Base-by-base conservation (phyloP, 2,797 vertebrate species). In the Clarias fuscus region DNA sequence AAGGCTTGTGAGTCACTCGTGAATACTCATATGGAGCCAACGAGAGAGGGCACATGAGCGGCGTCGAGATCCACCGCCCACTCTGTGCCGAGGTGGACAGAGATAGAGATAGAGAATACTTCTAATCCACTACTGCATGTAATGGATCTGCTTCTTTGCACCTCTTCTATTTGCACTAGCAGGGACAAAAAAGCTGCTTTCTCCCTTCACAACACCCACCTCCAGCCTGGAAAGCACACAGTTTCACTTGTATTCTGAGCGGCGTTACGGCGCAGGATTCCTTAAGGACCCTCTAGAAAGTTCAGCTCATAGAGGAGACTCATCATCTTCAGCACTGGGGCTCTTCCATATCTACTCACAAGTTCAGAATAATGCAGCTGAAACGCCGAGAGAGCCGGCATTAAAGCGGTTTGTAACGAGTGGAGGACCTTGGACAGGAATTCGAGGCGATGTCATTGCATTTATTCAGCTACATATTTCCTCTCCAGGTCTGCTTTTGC, bases 1-100 rank as follows among this genome's bases (percentile, higher is more conserved):
- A 72, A 84, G 80, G 56, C 83, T 64, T 22, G 79, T 91, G 91
- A 92, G 87, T 91, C 90, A 91, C 84, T 77, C n/a, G 14, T 27
- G 82, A 58, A 78, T 84, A 79, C 76, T 82, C 90, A 89, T 81
- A 83, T 62, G 86, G 58, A 85, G 33, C 6, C 61, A 61, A 62
- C 79, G 48, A 86, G 56, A 76, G 77, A 83, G 82, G 84, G 78
- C 59, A 78, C 18, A 65, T 43, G 33, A 64, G 78, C 78, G 7
- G 30, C 58, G 5, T 62, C 15, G 67, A 90, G 68, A 87, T 86
- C 68, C 58, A 76, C 86, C 85, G 72, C 88, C 90, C 85, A 90
- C 89, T 85, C 80, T 85, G 53, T 84, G 83, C 72, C 48, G 3
- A 75, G 40, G 61, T 61, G 75, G 70, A 79, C 22, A 43, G 40